Conservation (phyloP, 2,797 vertebrate species). For the Gouania willdenowi region DNA sequence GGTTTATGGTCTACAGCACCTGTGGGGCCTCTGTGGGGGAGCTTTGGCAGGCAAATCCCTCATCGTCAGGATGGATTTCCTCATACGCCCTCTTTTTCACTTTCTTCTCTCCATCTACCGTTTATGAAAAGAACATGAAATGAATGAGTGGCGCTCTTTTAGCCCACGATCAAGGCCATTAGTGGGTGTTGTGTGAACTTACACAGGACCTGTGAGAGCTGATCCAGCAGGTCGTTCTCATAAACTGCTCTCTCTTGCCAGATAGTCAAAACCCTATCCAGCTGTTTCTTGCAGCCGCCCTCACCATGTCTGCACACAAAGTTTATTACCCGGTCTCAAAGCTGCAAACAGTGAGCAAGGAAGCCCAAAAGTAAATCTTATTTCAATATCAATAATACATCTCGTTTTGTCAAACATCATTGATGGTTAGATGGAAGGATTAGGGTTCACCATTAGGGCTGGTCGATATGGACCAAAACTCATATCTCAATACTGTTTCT, state of each 20-base stretch:
- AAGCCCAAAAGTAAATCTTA: no score
- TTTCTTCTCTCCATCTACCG: constrained; percentile 88
- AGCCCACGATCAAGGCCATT: no score
- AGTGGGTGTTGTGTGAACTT: constrained; percentile 59
- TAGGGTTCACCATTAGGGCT: no score
- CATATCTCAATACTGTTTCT: no score
- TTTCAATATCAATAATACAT: no score
- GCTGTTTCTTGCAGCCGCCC: constrained; percentile 93
- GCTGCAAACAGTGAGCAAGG: no score
- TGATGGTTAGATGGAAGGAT: no score
- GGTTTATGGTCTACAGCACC: no score
- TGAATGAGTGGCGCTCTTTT: constrained; percentile 4
- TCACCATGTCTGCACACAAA: constrained; percentile 83
- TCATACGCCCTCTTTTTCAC: constrained; percentile 90
- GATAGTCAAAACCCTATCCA: constrained; percentile 93
- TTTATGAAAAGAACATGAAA: constrained; percentile 13
- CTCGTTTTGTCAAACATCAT: no score
- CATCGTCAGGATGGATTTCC: constrained; percentile 87
- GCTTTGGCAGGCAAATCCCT: constrained; percentile 84
- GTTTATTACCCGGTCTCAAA: no score
- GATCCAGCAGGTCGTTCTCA: constrained; percentile 90
- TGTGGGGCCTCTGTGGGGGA: constrained; percentile 91
- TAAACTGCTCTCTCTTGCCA: constrained; percentile 98
- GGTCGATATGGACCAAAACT: no score
- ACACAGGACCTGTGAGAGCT: constrained; percentile 91